Evolutionary conservation across 2,113 vertebrate species (phyloP), one percentile per base, ranked within the genome.

Genomic region (Crotalus tigris): DNA sequence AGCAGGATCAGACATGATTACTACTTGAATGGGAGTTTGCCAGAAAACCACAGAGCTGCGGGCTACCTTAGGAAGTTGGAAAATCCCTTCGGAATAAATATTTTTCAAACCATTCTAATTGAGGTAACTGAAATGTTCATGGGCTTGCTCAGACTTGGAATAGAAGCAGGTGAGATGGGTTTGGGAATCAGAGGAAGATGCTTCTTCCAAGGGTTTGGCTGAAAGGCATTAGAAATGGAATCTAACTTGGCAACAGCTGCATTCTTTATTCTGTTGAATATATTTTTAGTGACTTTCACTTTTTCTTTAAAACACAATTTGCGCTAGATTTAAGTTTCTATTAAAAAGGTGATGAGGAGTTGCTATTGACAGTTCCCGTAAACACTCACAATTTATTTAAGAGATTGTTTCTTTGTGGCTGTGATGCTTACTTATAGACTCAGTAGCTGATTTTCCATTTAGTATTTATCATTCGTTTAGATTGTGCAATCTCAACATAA

Each of bases 261-360:
- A 61, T 3, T 19, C 13, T 61, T 86, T 49, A 19, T 57, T 64
- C 23, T 55, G 8, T 33, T 64, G n/a, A 81, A 39, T 39, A 21
- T 17, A 23, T 5, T 53, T 59, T 61, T 64, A 85, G 51, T 15
- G 29, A 61, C 44, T 90, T 90, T 75, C n/a, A 0, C 33, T 89
- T 15, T 49, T 46, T 39, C 29, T 21, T 21, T 89, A 87, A 92
- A 86, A 44, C 23, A 39, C 21, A 23, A 69, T 49, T 51, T 57
- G 61, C 51, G 75, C 86, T 44, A 87, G 11, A 29, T 75, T 92
- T 61, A 93, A 90, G 44, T 64, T 57, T 15, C 55, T 61, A 2
- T 90, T 93, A 90, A 93, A n/a, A 90, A 90, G 64, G 53, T 21
- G 54, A 33, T 59, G 26, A 85, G n/a, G 44, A 87, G 57, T 24